phyloP scores from a whole-genome alignment of 2,113 vertebrate genomes.

The Ochotona curzoniae region DNA sequence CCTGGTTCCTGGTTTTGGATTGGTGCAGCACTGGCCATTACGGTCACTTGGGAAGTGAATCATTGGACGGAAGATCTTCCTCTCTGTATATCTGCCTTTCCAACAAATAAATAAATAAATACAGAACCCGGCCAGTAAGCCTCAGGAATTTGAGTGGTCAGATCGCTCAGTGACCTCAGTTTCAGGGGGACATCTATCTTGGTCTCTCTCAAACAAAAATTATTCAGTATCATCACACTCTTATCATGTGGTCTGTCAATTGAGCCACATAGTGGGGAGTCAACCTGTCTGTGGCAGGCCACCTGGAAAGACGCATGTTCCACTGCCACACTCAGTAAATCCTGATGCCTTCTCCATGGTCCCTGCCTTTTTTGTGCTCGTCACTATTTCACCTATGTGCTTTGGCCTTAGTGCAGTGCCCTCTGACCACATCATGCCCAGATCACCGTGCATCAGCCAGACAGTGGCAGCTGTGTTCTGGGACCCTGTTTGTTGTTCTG shows the following conservation, averaged over 20 bases:
- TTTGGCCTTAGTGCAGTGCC: not conserved
- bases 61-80: no score
- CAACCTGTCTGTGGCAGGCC: not conserved
- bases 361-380: no score
- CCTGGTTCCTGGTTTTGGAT: no score
- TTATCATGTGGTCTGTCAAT: not conserved
- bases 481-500: not conserved
- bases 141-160: not conserved
- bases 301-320: not conserved
- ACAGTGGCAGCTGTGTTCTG: not conserved
- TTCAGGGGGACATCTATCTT: not conserved
- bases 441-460: not conserved
- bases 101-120: no score
- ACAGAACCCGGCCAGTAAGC: not conserved
- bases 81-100: no score
- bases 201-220: not conserved
- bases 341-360: not conserved
- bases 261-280: not conserved
- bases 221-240: rapidly evolving
- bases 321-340: not conserved
- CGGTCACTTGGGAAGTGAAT: no score
- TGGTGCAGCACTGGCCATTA: no score
- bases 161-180: not conserved
- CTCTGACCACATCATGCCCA: not conserved
- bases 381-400: not conserved